Conservation (phyloP, 2,797 vertebrate genomes). For the Alcedo quadribrachys region DNA sequence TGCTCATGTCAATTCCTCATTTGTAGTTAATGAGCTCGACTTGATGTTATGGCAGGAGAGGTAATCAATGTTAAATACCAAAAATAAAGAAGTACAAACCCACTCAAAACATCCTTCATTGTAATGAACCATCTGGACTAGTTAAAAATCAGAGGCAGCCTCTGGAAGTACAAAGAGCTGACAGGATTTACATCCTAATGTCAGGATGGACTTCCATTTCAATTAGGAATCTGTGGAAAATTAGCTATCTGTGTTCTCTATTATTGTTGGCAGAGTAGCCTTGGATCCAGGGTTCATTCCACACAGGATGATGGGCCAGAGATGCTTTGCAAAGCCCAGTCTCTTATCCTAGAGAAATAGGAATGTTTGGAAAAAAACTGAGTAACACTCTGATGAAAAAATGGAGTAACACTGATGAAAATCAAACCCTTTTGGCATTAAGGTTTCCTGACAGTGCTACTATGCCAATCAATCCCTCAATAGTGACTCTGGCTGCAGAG, state of each 20-base stretch:
- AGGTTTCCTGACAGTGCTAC: neutral
- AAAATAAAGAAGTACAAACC: neutral
- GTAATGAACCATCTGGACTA: slow-evolving; percentile 5
- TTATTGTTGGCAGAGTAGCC: neutral
- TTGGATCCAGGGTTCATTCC: neutral
- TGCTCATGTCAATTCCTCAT: slow-evolving; percentile 21
- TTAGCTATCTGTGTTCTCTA: neutral
- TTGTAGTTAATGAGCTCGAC: slow-evolving; percentile 6
- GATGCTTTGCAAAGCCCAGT: neutral
- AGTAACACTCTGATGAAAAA: neutral
- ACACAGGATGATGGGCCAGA: neutral
- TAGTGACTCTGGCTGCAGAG: neutral
- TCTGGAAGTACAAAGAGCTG: neutral
- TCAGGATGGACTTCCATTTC: neutral
- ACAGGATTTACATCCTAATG: neutral
- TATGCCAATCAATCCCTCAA: neutral
- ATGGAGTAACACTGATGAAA: neutral
- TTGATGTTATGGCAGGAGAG: neutral
- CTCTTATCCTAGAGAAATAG: neutral
- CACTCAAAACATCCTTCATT: neutral
- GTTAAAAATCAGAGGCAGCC: neutral
- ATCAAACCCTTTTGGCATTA: neutral
- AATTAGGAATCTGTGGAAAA: neutral
- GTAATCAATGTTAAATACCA: slow-evolving; percentile 34
- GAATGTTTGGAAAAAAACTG: neutral